phyloP scores from a whole-genome alignment of 2,888 invertebrate genomes.

The Ellobium chinense region DNA sequence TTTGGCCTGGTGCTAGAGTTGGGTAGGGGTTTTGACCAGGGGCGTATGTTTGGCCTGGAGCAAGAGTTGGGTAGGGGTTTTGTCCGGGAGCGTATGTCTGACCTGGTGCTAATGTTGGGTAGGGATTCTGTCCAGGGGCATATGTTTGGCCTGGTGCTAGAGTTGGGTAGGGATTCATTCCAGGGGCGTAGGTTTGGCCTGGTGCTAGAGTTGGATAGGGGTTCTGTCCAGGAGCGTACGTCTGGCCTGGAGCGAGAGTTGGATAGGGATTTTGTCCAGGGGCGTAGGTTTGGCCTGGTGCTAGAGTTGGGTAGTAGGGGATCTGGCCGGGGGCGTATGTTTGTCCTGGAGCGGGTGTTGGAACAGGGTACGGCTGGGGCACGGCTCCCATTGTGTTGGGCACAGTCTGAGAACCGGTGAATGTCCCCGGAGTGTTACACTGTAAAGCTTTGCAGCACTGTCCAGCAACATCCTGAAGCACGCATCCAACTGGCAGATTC shows the following conservation, averaged over 20 bases:
- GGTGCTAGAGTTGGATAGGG: constrained; percentile 49
- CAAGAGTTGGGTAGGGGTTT: constrained; percentile 55
- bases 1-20: constrained; percentile 47
- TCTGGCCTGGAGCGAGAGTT: constrained; percentile 57
- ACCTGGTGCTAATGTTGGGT: constrained; percentile 54
- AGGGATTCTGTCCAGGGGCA: constrained; percentile 49
- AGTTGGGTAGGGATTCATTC: constrained; percentile 30
- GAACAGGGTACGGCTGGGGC: constrained; percentile 55
- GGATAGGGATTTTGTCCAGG: constrained; percentile 57
- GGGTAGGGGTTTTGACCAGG: constrained; percentile 54
- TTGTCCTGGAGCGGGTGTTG: constrained; percentile 52
- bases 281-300: constrained; percentile 50
- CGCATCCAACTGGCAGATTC: constrained; percentile 64
- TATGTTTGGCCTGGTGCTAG: constrained; percentile 47
- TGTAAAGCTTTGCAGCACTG: constrained; percentile 63
- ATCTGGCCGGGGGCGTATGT: constrained; percentile 53
- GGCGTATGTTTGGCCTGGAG: constrained; percentile 56
- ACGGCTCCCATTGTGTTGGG: constrained; percentile 64
- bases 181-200: constrained; percentile 51
- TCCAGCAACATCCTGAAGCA: constrained; percentile 52
- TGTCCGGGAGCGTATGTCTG: constrained; percentile 56
- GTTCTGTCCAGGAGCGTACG: constrained; percentile 57
- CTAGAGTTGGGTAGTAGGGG: constrained; percentile 32
- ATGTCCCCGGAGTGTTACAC: constrained; percentile 59
- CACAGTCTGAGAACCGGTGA: constrained; percentile 63